A percentile compares a stretch with the other conserved stretches of the same genome.
phyloP scores from a whole-genome alignment of 2,113 vertebrate species.

The Chaenocephalus aceratus region DNA sequence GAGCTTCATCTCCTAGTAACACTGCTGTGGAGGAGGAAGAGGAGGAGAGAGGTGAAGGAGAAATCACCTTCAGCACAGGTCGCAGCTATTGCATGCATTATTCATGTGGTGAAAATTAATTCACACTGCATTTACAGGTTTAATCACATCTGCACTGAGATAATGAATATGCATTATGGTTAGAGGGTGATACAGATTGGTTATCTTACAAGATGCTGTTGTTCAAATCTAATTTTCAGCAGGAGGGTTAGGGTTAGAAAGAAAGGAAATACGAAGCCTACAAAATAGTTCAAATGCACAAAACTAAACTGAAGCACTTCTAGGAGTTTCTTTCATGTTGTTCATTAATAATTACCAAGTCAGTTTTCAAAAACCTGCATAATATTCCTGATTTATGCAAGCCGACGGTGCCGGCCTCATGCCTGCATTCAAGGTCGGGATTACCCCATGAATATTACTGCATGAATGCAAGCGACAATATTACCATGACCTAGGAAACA shows the following conservation, averaged over 20 bases:
- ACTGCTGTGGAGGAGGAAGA: conserved; percentile 27
- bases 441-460: conserved; percentile 40
- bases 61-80: conserved; percentile 82
- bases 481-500: conserved; percentile 32
- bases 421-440: conserved; percentile 63
- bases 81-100: conserved; percentile 76
- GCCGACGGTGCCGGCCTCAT: conserved; percentile 10
- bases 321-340: conserved; percentile 9
- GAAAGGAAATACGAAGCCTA: not conserved
- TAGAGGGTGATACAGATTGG: conserved; percentile 60
- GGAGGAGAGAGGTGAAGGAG: conserved; percentile 57
- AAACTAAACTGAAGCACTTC: conserved; percentile 14
- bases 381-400: conserved; percentile 46
- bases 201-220: conserved; percentile 60
- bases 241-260: not conserved
- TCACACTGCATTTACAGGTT: conserved; percentile 77
- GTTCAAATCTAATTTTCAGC: conserved; percentile 52
- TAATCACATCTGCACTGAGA: conserved; percentile 80
- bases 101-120: conserved; percentile 81
- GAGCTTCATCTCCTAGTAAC: not conserved
- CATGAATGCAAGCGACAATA: conserved; percentile 48
- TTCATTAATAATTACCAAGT: conserved; percentile 33
- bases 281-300: conserved; percentile 8
- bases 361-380: conserved; percentile 26
- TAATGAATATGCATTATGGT: conserved; percentile 80